Evolutionary conservation across 2,888 invertebrate genomes (phyloP).

Genomic region (Laspeyria flexula): DNA sequence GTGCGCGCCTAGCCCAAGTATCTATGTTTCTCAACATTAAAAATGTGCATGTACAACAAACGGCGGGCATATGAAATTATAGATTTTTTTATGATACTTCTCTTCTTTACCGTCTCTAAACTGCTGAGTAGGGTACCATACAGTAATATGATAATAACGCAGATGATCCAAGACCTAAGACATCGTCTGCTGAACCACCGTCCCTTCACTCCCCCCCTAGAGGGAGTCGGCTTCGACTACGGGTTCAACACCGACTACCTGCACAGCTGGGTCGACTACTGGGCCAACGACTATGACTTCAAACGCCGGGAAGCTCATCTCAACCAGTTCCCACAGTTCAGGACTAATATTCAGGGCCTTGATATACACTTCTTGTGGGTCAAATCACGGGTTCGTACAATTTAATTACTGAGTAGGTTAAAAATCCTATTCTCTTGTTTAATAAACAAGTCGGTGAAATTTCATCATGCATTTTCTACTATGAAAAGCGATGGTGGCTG

Average conservation of each 20-base stretch:
- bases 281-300: conserved; percentile 90
- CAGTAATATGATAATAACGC: too few species aligned
- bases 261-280: conserved; percentile 88
- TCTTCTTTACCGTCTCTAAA: too few species aligned
- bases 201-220: conserved; percentile 83
- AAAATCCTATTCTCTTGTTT: background rate
- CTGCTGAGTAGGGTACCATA: too few species aligned
- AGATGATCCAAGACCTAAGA: conserved; percentile 63
- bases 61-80: too few species aligned
- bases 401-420: too few species aligned
- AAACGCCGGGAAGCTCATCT: conserved; percentile 87
- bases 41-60: too few species aligned
- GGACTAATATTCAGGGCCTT: conserved; percentile 90
- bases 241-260: conserved; percentile 91
- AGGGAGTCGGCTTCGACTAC: conserved; percentile 91
- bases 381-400: conserved; percentile 77
- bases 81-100: too few species aligned
- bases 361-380: conserved; percentile 85
- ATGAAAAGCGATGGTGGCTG: too few species aligned
- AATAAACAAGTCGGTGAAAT: background rate
- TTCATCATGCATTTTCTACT: too few species aligned
- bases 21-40: too few species aligned
- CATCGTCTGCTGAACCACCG: conserved; percentile 60
- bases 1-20: too few species aligned
- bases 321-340: conserved; percentile 91